Percentiles rank a stretch among this genome's conserved stretches.
Evolutionary conservation across 2,797 vertebrate species (phyloP).

Genomic region (Apogon talboti): DNA sequence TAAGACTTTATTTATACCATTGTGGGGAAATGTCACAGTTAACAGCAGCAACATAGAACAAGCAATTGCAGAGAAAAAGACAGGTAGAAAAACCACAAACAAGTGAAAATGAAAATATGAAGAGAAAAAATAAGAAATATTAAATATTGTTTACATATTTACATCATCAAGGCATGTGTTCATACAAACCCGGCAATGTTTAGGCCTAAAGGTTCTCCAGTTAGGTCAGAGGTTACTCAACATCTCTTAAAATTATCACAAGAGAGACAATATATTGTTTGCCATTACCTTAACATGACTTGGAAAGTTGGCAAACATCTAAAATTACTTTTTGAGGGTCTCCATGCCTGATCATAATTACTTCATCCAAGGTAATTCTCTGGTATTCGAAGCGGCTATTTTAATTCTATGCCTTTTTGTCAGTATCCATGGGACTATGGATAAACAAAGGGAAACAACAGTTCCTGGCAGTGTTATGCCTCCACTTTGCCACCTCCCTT

Average conservation of each 20-base stretch:
- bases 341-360: constrained; percentile 37
- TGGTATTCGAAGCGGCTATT: constrained; percentile 59
- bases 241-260: constrained; percentile 18
- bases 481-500: constrained; percentile 78
- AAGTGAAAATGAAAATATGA: too few relatives aligned
- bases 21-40: too few relatives aligned
- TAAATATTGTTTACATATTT: too few relatives aligned
- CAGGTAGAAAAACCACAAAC: too few relatives aligned
- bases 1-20: too few relatives aligned
- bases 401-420: constrained; percentile 67
- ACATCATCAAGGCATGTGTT: not conserved
- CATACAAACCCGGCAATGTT: constrained; percentile 47
- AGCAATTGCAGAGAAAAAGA: too few relatives aligned
- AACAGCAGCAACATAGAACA: too few relatives aligned
- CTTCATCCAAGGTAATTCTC: constrained; percentile 60
- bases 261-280: constrained; percentile 1
- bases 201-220: constrained; percentile 37
- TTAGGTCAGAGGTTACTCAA: constrained; percentile 30
- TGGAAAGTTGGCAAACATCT: constrained; percentile 15
- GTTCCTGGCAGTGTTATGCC: constrained; percentile 70
- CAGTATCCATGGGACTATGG: constrained; percentile 74
- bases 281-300: not conserved
- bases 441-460: constrained; percentile 76
- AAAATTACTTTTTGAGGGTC: constrained; percentile 31
- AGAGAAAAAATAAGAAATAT: too few relatives aligned